A percentile compares a stretch with the other conserved stretches of the same genome.
Evolutionary conservation across 2,797 vertebrate species (phyloP).

Genomic region (Rhodeus uyekii): DNA sequence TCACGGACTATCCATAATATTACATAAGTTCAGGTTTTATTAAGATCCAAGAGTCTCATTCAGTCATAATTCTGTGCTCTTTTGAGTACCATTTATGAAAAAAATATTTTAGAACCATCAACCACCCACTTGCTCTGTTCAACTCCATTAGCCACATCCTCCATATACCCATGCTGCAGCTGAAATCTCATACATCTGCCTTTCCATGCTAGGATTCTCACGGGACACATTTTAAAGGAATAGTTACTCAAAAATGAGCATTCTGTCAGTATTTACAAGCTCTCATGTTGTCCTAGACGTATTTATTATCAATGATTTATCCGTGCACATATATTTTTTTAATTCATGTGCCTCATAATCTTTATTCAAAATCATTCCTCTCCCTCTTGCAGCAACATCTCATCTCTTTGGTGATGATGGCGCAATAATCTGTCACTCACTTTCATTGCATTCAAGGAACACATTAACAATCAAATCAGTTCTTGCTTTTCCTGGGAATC

Average conservation of each 20-base stretch:
- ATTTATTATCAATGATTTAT: no score
- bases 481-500: no score
- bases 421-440: no score
- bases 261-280: neutral
- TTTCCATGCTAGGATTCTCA: conserved; percentile 4
- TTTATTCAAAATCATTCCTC: no score
- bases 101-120: conserved; percentile 41
- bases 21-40: conserved; percentile 14
- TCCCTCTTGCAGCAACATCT: no score
- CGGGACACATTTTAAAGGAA: neutral
- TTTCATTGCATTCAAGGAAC: no score
- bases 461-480: no score
- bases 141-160: conserved; percentile 33
- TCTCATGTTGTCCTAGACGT: neutral
- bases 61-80: neutral
- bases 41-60: conserved; percentile 6
- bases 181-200: neutral
- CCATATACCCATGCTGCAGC: neutral
- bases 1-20: neutral
- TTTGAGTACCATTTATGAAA: conserved; percentile 21
- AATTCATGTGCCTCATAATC: no score
- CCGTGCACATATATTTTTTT: no score
- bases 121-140: conserved; percentile 45
- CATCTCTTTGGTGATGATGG: no score
- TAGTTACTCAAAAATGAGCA: neutral